Conservation (phyloP, 92 coral and sea anemone genomes). For the Parazoanthus swiftii region DNA sequence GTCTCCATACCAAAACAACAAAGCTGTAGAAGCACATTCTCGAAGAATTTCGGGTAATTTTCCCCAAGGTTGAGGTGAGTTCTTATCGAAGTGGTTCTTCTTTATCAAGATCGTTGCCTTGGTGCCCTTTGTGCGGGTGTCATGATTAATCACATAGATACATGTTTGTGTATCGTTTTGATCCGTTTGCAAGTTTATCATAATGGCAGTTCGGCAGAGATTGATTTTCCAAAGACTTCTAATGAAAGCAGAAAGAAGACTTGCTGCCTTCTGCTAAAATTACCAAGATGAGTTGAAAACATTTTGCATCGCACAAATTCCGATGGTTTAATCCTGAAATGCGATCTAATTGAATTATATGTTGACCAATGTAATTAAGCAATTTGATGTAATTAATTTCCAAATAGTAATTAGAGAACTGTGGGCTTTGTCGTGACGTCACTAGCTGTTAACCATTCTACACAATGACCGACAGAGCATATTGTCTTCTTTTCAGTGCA, state of each 20-base stretch:
- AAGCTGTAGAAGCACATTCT: background rate
- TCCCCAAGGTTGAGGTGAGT: constrained; percentile 19
- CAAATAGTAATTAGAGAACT: constrained; percentile 57
- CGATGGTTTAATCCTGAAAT: constrained; percentile 42
- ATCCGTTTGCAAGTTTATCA: constrained; percentile 11
- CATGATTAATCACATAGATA: constrained; percentile 22
- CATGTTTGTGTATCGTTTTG: background rate
- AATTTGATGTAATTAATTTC: constrained; percentile 57
- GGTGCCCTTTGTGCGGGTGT: constrained; percentile 29
- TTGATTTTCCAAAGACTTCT: background rate
- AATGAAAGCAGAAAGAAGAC: background rate
- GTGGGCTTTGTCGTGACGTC: constrained; percentile 46
- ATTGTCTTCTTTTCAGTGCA: constrained; percentile 33
- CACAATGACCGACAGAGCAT: constrained; percentile 17
- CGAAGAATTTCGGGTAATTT: background rate
- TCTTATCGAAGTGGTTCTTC: constrained; percentile 26
- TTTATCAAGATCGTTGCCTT: constrained; percentile 41
- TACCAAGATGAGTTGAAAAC: background rate
- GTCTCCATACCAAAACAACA: background rate
- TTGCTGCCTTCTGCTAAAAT: constrained; percentile 12
- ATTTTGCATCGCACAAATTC: constrained; percentile 36
- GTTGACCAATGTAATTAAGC: constrained; percentile 67
- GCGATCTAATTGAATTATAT: constrained; percentile 77
- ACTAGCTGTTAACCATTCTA: constrained; percentile 20
- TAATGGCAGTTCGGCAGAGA: constrained; percentile 8